Base-by-base conservation (phyloP, 2,888 invertebrate species). In the Morpho deidamia region DNA sequence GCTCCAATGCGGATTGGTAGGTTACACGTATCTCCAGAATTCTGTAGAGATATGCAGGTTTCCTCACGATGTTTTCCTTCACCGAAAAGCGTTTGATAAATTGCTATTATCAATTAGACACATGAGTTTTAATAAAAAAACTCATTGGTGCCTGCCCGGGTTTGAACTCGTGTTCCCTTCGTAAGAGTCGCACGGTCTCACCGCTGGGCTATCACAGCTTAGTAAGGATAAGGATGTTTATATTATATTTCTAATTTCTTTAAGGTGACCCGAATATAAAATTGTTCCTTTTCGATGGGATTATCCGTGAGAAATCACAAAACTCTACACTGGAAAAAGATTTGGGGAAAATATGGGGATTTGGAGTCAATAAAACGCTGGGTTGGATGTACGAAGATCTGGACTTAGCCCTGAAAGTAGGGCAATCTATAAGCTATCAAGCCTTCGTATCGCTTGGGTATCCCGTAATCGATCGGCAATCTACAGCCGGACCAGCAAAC, bases 361-460 rank as follows among this genome's bases (percentile, higher is more conserved):
- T 48, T 46, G 60, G 60, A 8, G 14, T 44, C 4, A 55, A 60
- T 35, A 38, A 48, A 4, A 42, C 47, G 35, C 44, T 12, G 44
- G 57, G 11, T 8, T 58, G 54, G 53, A 32, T 57, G 3, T 60
- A 44, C 33, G 55, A 57, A 35, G 57, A 60, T 12, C 51, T 40
- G 1, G 40, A 47, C 32, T 40, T 57, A 8, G 11, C 11, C 8
- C 37, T 60, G 35, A 45, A 60, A 33, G 7, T 50, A 37, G 51
- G 49, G 7, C 53, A 58, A 35, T 37, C 8, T 3, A 52, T 58
- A 9, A 9, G 11, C 1, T 55, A 60, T 23, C 49, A 35, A n/a
- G 23, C 43, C 8, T 60, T 60, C 42, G 43, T 55, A 1, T 53
- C 57, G n/a, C 34, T n/a, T 12, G 52, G 50, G 5, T 46, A 55